Conservation (phyloP, 2,113 vertebrate genomes). For the Prinia subflava region DNA sequence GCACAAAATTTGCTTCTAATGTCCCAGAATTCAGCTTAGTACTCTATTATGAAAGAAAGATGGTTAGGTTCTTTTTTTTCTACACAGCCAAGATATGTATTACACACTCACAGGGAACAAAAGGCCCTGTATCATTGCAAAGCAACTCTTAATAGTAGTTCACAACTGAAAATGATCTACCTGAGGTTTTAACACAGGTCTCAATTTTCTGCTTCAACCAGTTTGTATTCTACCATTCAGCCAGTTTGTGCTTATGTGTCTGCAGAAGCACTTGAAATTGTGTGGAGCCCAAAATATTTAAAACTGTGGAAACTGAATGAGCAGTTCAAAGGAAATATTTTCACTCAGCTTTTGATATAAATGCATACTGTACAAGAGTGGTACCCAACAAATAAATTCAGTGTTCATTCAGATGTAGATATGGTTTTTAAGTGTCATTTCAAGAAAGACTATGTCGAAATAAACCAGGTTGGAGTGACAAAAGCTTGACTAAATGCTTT, state of each 20-base stretch:
- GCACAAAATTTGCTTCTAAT: background rate
- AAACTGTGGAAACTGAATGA: background rate
- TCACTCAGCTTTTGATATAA: background rate
- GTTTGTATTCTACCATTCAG: background rate
- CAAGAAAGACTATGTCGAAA: background rate
- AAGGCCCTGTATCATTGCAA: background rate
- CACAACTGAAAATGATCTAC: background rate
- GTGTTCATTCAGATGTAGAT: background rate
- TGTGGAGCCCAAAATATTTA: background rate
- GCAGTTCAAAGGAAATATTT: background rate
- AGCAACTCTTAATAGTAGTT: background rate
- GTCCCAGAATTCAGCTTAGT: background rate
- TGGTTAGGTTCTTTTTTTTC: background rate
- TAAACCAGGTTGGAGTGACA: background rate
- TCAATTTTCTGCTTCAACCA: background rate
- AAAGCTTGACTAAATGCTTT: background rate
- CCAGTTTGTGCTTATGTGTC: background rate
- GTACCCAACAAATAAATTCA: background rate
- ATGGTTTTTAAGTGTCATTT: background rate
- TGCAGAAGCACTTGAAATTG: background rate
- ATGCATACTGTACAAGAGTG: background rate
- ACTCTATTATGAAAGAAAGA: background rate
- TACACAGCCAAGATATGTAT: background rate
- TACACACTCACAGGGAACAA: background rate
- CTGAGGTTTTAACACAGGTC: rapidly evolving